Evolutionary conservation across 1,140 invertebrate species (phyloP), one percentile per base, ranked within the genome.

Genomic region (Pseudachorutes palmiensis): DNA sequence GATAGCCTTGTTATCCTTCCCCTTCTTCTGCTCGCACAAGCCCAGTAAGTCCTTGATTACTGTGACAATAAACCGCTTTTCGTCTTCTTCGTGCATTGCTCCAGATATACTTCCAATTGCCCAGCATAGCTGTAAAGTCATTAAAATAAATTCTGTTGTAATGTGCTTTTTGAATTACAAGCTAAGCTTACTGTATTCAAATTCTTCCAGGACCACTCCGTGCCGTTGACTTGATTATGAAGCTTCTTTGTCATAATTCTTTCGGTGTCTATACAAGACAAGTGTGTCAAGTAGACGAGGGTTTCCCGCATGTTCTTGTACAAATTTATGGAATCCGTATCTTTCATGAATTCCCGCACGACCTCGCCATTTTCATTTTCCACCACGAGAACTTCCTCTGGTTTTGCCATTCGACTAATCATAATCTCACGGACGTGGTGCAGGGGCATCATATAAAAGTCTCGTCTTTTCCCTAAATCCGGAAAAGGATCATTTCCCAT

Each of bases 241-340:
- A 99, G 80, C 77, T 99, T 99, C 75, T 98, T 92, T 68, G 95
- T 98, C 97, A 99, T 99, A 61, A 99, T 97, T 69, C 89, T 84
- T 81, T 99, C 97, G 9, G 97, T 99, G 78, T 99, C 97, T 62
- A 86, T 84, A 78, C 93, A 97, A 81, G 99, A 95, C 76, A 99
- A 87, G 87, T 99, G 97, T 16, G 97, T 99, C 49, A 99, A 83
- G 79, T 98, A 99, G 1, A 99, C 97, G 36, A 99, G 83, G 49
- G 95, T 98, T 81, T 99, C 97, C 71, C 96, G 84, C 97, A 99
- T 99, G 76, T 96, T 99, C 81, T 98, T 99, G 80, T 99, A 99
- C 74, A 99, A 83, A 81, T 97, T 97, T 72, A 99, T 98, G 12
- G 96, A 93, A 82, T 99, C 97, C 49, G 97, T 99, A 79, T 99